phyloP scores from a whole-genome alignment of 2,888 invertebrate species.

The Eulithis prunata region DNA sequence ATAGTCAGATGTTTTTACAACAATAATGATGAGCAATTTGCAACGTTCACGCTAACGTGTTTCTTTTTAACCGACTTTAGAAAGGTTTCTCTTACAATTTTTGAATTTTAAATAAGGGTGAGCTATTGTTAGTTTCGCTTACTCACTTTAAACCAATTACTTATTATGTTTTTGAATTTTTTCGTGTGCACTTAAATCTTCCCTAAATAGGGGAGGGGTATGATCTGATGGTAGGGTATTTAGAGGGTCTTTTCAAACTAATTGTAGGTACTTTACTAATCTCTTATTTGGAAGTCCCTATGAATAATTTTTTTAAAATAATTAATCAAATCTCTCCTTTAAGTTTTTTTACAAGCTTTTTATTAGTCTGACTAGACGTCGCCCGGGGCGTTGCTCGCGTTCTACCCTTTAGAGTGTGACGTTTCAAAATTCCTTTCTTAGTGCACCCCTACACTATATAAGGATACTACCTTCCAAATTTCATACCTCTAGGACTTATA shows the following conservation, averaged over 20 bases:
- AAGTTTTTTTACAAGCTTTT: no score
- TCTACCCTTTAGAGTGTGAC: no score
- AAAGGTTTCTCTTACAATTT: conserved; percentile 34
- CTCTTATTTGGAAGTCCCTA: no score
- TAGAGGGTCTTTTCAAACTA: not conserved
- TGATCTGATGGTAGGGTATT: conserved; percentile 20
- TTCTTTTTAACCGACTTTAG: conserved; percentile 14
- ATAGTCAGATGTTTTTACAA: conserved; percentile 29
- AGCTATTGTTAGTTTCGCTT: conserved; percentile 35
- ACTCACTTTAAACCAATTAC: conserved; percentile 32
- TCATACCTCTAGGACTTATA: no score
- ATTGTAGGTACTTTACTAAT: not conserved
- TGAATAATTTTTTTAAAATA: no score
- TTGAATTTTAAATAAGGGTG: conserved; percentile 41
- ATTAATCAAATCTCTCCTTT: no score
- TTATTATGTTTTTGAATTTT: conserved; percentile 18
- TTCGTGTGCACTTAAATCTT: conserved; percentile 15
- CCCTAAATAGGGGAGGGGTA: conserved; percentile 26
- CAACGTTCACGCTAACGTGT: conserved; percentile 36
- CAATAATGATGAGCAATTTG: conserved; percentile 40
- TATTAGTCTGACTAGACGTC: no score
- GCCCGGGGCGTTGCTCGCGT: no score
- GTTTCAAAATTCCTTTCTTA: no score
- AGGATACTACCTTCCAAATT: no score
- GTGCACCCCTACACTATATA: no score